A percentile compares a stretch with the other conserved stretches of the same genome.
Conservation (phyloP, 1,140 invertebrate species). For the Drosophila watanabei region DNA sequence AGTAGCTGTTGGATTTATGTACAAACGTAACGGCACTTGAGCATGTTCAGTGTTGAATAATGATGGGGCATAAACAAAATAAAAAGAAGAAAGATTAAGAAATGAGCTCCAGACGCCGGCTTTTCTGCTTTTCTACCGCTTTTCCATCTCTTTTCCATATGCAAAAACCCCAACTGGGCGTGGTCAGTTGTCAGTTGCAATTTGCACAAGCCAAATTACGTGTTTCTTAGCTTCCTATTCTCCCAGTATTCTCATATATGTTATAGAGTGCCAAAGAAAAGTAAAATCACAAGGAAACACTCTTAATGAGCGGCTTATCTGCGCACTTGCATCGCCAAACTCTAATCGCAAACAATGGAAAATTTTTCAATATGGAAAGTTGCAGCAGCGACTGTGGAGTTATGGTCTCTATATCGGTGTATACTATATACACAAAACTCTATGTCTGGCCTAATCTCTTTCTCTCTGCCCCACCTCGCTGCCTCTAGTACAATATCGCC, state of each 20-base stretch:
- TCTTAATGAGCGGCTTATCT: constrained; percentile 42
- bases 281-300: constrained; percentile 22
- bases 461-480: constrained; percentile 8
- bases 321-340: constrained; percentile 49
- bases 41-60: constrained; percentile 78
- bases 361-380: constrained; percentile 75
- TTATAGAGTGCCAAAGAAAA: constrained; percentile 22
- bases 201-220: constrained; percentile 47
- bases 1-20: constrained; percentile 62
- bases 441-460: constrained; percentile 22
- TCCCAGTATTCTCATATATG: not conserved
- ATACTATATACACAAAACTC: constrained; percentile 13
- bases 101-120: constrained; percentile 56
- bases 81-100: constrained; percentile 44
- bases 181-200: constrained; percentile 68
- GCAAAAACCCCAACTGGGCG: constrained; percentile 60
- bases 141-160: constrained; percentile 50
- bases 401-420: constrained; percentile 4
- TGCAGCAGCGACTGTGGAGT: constrained; percentile 24
- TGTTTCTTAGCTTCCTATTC: constrained; percentile 47
- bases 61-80: constrained; percentile 63
- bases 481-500: constrained; percentile 19
- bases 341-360: constrained; percentile 78
- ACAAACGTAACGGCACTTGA: constrained; percentile 66
- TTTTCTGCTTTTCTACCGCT: constrained; percentile 25